Base-by-base conservation (phyloP, 2,888 invertebrate genomes). In the Caradrina clavipalpis region DNA sequence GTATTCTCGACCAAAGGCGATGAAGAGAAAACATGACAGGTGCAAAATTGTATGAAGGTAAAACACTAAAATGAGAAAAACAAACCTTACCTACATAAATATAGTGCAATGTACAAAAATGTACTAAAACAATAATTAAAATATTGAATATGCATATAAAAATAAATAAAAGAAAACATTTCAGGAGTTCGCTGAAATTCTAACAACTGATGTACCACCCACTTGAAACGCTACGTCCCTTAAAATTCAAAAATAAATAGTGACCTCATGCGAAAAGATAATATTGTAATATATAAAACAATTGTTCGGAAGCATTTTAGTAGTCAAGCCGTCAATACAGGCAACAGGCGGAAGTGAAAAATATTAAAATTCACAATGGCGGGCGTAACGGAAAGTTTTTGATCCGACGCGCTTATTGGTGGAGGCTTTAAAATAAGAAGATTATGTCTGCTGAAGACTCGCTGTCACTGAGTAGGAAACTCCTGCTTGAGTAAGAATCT, bases 321-420 rank as follows among this genome's bases (percentile, higher is more conserved):
- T 51, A 39, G 45, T 21, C 50, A 68, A 35, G 31, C 10, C 47
- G 53, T 55, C 63, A 78, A 50, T 57, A 66, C 13, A 57, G 51
- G 35, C 61, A 73, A 65, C 69, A 69, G 60, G 64, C 56, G 67
- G 58, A 69, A 66, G 54, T 19, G 47, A 42, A 59, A 65, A 62
- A 82, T 65, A 67, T 80, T 82, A 57, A 76, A 76, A 76, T 82
- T 61, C 80, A 70, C 53, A 73, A 82, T 76, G 57, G 69, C 13
- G 45, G 54, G 2, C 61, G 62, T 55, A 65, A 60, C 56, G 62
- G 45, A 73, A 78, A 77, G 53, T 81, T 81, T 39, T 73, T 39
- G 56, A 68, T 65, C 65, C 51, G n/a, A 3, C 17, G 19, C 50
- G 62, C 47, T 70, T 71, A 66, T 66, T 68, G 58, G 64, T 62